Evolutionary conservation across 2,113 vertebrate species (phyloP).

Genomic region (Nothoprocta pentlandii): DNA sequence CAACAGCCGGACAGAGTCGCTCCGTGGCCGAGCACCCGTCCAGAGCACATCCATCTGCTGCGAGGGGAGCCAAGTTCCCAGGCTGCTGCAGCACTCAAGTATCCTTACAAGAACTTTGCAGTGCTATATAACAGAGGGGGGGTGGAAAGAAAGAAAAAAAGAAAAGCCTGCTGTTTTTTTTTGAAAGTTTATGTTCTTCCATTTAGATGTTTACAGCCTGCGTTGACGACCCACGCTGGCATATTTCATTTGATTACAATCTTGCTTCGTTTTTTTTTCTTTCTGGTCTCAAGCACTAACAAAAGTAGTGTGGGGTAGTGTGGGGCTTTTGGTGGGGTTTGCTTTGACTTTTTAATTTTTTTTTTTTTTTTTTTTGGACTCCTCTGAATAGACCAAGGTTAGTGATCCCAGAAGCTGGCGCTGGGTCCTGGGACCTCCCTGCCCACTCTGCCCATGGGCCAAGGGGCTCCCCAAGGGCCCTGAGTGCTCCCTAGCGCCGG

Average conservation of each 20-base stretch:
- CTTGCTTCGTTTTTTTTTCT: neutral
- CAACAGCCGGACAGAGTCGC: slow-evolving; percentile 60
- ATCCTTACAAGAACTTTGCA: slow-evolving; percentile 36
- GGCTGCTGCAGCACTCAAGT: slow-evolving; percentile 44
- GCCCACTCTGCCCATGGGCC: neutral
- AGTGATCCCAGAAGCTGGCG: neutral
- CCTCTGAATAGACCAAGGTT: neutral
- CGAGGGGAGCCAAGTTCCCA: slow-evolving; percentile 35
- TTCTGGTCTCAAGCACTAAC: neutral
- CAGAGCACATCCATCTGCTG: slow-evolving; percentile 46
- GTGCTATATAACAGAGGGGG: slow-evolving; percentile 15
- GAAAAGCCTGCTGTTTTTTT: neutral
- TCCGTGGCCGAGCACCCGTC: slow-evolving; percentile 15
- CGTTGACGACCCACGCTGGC: neutral
- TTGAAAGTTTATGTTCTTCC: neutral
- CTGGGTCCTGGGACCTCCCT: neutral
- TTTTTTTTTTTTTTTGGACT: neutral
- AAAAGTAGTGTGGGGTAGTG: neutral
- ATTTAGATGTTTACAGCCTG: neutral
- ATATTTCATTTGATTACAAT: slow-evolving; percentile 22
- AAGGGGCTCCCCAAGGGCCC: neutral
- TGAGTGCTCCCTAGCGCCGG: neutral
- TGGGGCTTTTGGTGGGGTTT: neutral
- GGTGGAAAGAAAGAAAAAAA: neutral
- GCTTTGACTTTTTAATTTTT: neutral